Conservation (phyloP, 2,888 invertebrate genomes). For the Catocala sponsa region DNA sequence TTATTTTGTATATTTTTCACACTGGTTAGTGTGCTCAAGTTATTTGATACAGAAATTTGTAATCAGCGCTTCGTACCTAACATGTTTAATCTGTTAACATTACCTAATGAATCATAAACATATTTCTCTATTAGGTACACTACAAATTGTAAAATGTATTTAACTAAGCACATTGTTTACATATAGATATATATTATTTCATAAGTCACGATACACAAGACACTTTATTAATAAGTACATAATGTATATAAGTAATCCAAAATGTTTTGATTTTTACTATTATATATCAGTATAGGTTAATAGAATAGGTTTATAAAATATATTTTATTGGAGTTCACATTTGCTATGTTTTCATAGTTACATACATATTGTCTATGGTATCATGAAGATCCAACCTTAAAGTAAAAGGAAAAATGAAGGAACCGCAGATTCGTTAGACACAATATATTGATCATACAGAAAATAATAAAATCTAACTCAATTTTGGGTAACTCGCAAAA, state of each 20-base stretch:
- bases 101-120: constrained; percentile 1
- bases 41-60: too few species aligned
- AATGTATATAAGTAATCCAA: neutral
- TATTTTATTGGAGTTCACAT: too few species aligned
- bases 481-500: constrained; percentile 62
- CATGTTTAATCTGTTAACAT: too few species aligned
- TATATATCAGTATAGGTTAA: too few species aligned
- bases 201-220: constrained; percentile 42
- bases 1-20: too few species aligned
- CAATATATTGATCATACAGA: constrained; percentile 18
- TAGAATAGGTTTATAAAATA: too few species aligned
- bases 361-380: too few species aligned
- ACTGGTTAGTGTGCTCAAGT: too few species aligned
- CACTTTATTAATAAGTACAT: constrained; percentile 30
- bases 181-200: constrained; percentile 2
- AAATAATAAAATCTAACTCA: constrained; percentile 36
- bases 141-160: neutral
- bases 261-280: neutral
- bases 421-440: constrained; percentile 40
- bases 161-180: constrained; percentile 2
- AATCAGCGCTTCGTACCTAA: too few species aligned
- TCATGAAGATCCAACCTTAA: constrained; percentile 3
- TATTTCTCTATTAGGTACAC: too few species aligned
- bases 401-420: constrained; percentile 31
- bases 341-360: too few species aligned